Base-by-base conservation (phyloP, 2,797 vertebrate species). In the Gadopsis marmoratus region DNA sequence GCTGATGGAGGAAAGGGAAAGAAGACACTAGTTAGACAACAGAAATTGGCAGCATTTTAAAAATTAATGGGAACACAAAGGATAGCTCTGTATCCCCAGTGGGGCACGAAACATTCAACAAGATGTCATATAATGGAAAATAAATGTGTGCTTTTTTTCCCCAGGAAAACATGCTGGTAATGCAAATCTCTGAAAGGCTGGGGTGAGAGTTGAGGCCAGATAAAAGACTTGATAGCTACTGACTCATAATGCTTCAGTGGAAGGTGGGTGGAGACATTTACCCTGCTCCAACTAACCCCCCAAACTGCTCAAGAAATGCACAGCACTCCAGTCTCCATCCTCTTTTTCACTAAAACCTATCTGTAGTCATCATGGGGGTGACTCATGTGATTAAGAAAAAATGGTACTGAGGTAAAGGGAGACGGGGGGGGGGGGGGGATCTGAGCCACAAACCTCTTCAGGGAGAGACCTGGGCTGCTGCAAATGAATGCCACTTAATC, bases 341-440 rank as follows among this genome's bases (percentile, higher is more conserved):
- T 65, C 77, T 83, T 75, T 85, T 83, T 85, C 78, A 86, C 56
- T 81, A 85, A 86, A 84, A 69, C 72, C 76, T 78, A 75, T 89
- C 82, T 78, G 69, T 78, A 68, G 71, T 81, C 76, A 82, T 83
- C 50, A 54, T 74, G 68, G 71, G 71, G 86, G 86, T 70, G 88
- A 91, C 90, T 93, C 84, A 77, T 86, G 87, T 90, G 92, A 93
- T 94, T 93, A 94, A 84, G 86, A 76, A 92, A 90, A 88, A 84
- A 74, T 80, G 85, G 81, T 68, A 80, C n/a, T 71, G 71, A 86
- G 79, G 75, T 55, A 47, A 26, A 26, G 26, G 26, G 26, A 26
- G 26, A 26, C 26, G 26, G 65, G 12, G 62, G 60, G 74, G 66
- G 76, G 80, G 65, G 48, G 55, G 79, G 86, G 88, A 88, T 87